phyloP scores from a whole-genome alignment of 2,888 invertebrate genomes.

The Proisotoma minuta region DNA sequence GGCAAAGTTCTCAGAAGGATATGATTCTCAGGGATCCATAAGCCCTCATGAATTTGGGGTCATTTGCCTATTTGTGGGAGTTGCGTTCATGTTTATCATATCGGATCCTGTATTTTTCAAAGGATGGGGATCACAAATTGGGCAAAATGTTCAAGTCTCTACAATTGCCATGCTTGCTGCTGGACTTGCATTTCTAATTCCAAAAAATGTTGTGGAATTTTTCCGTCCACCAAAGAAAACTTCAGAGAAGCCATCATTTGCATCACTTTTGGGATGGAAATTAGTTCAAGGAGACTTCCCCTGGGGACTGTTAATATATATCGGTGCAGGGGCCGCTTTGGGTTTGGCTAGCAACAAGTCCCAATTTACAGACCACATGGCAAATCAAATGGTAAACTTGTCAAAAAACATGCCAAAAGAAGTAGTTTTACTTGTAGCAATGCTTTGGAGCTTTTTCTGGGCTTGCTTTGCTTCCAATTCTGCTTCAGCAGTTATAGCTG shows the following conservation, averaged over 20 bases:
- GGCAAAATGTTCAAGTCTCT: conserved; percentile 16
- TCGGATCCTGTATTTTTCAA: not conserved
- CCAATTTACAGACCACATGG: not conserved
- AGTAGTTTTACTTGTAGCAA: not conserved
- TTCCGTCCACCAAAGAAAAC: conserved; percentile 5
- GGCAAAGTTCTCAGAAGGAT: not conserved
- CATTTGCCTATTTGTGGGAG: not conserved
- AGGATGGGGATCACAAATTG: not conserved
- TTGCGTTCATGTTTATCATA: not conserved
- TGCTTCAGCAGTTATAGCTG: not conserved
- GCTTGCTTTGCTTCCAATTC: not conserved
- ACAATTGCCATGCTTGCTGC: not conserved
- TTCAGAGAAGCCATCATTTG: conserved; percentile 8
- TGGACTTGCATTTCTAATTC: conserved; percentile 14
- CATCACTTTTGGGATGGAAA: conserved; percentile 20
- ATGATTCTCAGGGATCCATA: not conserved
- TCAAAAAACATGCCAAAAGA: too few species aligned
- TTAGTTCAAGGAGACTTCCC: conserved; percentile 17
- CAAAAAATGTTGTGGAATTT: conserved; percentile 5
- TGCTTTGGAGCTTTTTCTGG: not conserved
- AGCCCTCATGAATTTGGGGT: conserved; percentile 1
- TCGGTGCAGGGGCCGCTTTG: conserved; percentile 10
- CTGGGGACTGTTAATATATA: conserved; percentile 15
- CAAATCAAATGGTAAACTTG: not conserved
- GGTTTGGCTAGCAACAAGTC: not conserved